phyloP scores from a whole-genome alignment of 2,113 vertebrate species.

The Cololabis saira region DNA sequence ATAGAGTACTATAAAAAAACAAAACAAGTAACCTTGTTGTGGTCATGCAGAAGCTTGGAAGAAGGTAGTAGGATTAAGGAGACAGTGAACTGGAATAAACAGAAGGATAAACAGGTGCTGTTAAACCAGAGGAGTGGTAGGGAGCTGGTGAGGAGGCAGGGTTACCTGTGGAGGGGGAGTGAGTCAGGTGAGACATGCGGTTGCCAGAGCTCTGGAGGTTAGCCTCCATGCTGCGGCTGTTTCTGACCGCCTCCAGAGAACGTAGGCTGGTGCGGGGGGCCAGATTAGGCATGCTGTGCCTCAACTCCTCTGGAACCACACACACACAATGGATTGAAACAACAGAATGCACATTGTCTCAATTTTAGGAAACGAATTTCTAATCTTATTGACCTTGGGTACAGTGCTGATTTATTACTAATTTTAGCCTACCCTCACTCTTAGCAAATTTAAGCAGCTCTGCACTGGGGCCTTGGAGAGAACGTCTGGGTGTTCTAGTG shows the following conservation, averaged over 20 bases:
- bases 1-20: no score
- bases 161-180: constrained; percentile 86
- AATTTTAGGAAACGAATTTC: constrained; percentile 7
- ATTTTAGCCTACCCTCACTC: constrained; percentile 83
- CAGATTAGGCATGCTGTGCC: constrained; percentile 93
- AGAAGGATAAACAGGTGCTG: constrained; percentile 7
- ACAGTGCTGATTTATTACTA: background rate
- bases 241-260: constrained; percentile 87
- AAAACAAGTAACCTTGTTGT: constrained; percentile 8
- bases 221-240: constrained; percentile 92
- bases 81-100: background rate
- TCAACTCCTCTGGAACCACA: constrained; percentile 88
- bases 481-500: constrained; percentile 81
- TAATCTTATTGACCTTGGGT: background rate
- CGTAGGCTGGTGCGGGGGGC: constrained; percentile 88
- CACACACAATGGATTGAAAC: constrained; percentile 52
- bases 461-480: constrained; percentile 82
- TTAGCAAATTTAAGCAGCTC: constrained; percentile 87
- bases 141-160: constrained; percentile 49
- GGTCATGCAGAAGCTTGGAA: constrained; percentile 36
- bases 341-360: constrained; percentile 9
- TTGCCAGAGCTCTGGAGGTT: constrained; percentile 91
- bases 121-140: constrained; percentile 3
- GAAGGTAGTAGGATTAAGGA: background rate
- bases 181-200: constrained; percentile 87